Percentiles rank a stretch among this genome's conserved stretches.
Evolutionary conservation across 1,140 invertebrate genomes (phyloP).

Genomic region (Bombus waltoni): DNA sequence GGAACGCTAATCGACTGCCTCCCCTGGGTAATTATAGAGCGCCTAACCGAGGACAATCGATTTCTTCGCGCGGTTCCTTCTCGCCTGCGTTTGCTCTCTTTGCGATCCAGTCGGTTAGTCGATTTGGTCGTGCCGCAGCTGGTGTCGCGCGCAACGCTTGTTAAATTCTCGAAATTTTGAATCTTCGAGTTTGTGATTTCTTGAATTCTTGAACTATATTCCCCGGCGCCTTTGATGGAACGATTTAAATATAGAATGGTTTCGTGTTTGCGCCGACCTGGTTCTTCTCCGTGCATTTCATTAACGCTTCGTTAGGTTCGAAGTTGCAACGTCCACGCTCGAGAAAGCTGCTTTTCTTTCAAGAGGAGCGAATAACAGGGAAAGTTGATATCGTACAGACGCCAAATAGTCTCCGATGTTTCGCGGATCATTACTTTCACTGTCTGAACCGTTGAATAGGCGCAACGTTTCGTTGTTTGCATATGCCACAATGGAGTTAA

Average conservation of each 20-base stretch:
- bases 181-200: neutral
- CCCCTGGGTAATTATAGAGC: neutral
- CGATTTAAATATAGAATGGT: neutral
- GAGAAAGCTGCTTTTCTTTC: neutral
- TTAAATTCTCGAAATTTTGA: neutral
- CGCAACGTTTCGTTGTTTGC: neutral
- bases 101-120: neutral
- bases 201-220: neutral
- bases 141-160: no score
- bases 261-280: neutral
- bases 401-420: neutral
- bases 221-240: no score
- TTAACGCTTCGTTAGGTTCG: neutral
- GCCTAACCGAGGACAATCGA: neutral
- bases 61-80: neutral
- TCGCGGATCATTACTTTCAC: slow-evolving; percentile 2
- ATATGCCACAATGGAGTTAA: neutral
- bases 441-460: neutral
- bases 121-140: no score
- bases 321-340: neutral
- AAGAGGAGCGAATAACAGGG: slow-evolving; percentile 3
- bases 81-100: neutral
- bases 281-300: neutral
- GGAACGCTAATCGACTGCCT: slow-evolving; percentile 13
- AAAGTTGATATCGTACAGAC: neutral